Evolutionary conservation across 2,797 vertebrate genomes (phyloP), one percentile per base, ranked within the genome.

Genomic region (Bradypodion pumilum): DNA sequence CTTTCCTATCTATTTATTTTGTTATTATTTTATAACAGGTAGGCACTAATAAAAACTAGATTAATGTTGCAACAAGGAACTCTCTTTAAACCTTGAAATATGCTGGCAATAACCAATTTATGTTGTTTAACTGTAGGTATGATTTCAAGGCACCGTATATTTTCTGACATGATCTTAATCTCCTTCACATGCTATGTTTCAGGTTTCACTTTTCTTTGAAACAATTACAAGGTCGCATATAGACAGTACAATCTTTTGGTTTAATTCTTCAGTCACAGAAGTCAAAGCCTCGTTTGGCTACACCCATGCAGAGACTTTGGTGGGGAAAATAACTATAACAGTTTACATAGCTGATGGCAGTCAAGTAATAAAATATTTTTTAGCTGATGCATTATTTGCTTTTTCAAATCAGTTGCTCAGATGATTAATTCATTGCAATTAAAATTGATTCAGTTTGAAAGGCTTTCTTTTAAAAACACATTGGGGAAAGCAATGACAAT

Each of bases 151-250:
- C 73, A 52, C 32, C 87, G 75, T 83, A 63, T 44, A 6, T 79
- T 87, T 93, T 92, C 91, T 77, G 84, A 84, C 74, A 65, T 84
- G 91, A 89, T 84, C 87, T 52, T n/a, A 56, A 62, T 82, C 83
- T 83, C 86, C 88, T 92, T 92, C 84, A 91, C 90, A 87, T 90
- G 82, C 40, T 80, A 70, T 82, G 46, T 25, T 81, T 78, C 86
- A 81, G 79, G 74, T 91, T 91, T 90, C 85, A 52, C 60, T 84
- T 92, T 87, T 84, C 0, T 68, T 76, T 73, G 56, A 74, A 80
- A 87, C 85, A 90, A 86, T 89, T 83, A 81, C 69, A 85, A 91
- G 89, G 81, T 90, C 77, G 84, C 83, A 86, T 52, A 85, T 60
- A 44, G 60, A 81, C 76, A 76, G 65, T 75, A 44, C 21, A 6